Conservation (phyloP, 2,797 vertebrate genomes). For the Myotis vivesi region DNA sequence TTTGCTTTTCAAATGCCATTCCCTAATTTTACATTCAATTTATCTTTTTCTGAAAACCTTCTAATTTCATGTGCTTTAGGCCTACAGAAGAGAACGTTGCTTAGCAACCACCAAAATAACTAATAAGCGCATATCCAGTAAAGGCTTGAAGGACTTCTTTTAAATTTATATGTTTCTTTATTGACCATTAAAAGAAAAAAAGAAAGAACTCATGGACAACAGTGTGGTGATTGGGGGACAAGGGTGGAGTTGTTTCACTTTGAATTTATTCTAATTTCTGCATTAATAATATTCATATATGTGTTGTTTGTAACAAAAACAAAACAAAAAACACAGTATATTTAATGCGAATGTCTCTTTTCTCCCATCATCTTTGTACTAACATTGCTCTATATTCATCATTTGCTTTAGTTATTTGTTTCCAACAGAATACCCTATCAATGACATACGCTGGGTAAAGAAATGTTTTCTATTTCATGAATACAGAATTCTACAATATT, state of each 20-base stretch:
- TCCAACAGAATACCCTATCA: neutral
- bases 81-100: slow-evolving; percentile 72
- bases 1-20: slow-evolving; percentile 45
- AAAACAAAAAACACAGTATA: neutral
- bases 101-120: slow-evolving; percentile 77
- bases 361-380: neutral
- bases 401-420: slow-evolving; percentile 31
- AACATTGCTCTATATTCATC: neutral
- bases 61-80: slow-evolving; percentile 68
- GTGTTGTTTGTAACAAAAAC: neutral
- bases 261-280: slow-evolving; percentile 51
- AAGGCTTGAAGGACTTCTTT: slow-evolving; percentile 49
- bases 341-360: neutral
- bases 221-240: no score
- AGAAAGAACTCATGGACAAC: no score
- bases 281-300: neutral
- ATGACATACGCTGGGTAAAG: neutral
- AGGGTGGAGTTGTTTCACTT: slow-evolving; percentile 18
- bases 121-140: slow-evolving; percentile 40
- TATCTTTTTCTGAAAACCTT: slow-evolving; percentile 67
- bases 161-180: slow-evolving; percentile 57
- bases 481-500: neutral
- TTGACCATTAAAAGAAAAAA: neutral
- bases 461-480: slow-evolving; percentile 1
- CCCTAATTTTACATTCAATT: slow-evolving; percentile 56